These are phyloP conservation scores for Eurystomus glaucurus DNA, from an alignment of 2,797 vertebrate species.

Conservation along the genomic window DNA sequence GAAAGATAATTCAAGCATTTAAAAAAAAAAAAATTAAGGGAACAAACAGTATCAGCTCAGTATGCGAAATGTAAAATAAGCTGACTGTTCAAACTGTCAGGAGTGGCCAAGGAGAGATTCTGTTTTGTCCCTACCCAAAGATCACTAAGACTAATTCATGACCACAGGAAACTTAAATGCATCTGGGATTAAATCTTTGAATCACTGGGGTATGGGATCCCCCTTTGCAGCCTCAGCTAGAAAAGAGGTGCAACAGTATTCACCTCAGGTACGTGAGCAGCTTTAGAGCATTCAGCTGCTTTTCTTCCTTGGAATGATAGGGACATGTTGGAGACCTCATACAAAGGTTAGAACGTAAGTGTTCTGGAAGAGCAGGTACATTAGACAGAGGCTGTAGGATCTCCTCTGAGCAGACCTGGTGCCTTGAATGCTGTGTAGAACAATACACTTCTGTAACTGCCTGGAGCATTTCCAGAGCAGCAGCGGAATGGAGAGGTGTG, in stretches of 20 bases:
- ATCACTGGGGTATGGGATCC: neutral
- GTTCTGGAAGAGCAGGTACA: neutral
- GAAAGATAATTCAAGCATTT: neutral
- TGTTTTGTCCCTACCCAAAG: neutral
- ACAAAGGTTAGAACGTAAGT: fast-evolving
- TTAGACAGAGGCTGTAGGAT: neutral
- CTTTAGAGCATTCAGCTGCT: neutral
- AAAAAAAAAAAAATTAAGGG: neutral
- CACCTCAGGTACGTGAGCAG: neutral
- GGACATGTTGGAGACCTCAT: neutral
- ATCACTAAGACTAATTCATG: neutral
- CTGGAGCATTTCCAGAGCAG: neutral
- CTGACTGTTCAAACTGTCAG: neutral
- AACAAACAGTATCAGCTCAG: neutral
- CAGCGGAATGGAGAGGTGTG: neutral
- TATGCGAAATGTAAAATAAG: neutral
- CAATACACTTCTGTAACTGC: neutral
- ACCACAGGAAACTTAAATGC: neutral
- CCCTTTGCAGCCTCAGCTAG: neutral
- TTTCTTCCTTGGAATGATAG: fast-evolving
- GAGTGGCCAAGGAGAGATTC: neutral
- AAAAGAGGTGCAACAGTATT: neutral
- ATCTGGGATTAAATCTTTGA: neutral
- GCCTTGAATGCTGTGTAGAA: neutral
- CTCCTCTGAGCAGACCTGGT: neutral